Evolutionary conservation across 2,797 vertebrate species (phyloP).

Genomic region (Chlorospingus flavigularis): DNA sequence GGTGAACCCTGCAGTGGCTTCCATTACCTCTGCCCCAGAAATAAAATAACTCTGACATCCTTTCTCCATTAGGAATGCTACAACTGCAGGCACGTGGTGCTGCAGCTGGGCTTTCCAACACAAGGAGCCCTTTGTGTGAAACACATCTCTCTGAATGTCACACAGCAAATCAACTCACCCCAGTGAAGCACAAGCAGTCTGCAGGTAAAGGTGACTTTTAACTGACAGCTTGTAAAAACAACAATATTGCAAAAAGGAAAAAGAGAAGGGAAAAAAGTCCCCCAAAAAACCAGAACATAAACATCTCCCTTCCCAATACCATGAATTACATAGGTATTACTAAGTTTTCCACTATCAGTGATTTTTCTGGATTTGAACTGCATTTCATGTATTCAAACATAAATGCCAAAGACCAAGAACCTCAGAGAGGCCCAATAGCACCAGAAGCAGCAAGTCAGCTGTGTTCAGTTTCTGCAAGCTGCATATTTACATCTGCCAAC

Average conservation of each 20-base stretch:
- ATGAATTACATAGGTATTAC: not conserved
- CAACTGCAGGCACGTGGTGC: not conserved
- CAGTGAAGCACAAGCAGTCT: not conserved
- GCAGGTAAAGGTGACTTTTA: not conserved
- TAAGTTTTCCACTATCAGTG: not conserved
- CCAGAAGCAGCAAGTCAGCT: not conserved
- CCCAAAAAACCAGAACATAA: rapidly evolving
- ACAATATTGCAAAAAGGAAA: not conserved
- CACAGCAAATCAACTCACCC: not conserved
- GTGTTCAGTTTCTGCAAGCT: not conserved
- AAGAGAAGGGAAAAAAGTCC: rapidly evolving
- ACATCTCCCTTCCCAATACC: not conserved
- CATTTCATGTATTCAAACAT: not conserved
- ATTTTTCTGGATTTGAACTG: not conserved
- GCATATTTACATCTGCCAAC: not conserved
- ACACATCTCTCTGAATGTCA: not conserved
- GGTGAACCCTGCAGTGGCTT: not conserved
- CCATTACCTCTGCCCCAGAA: not conserved
- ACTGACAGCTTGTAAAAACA: not conserved
- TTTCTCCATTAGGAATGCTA: not conserved
- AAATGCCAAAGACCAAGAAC: not conserved
- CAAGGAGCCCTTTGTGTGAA: not conserved
- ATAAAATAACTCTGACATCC: not conserved
- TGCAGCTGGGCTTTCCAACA: not conserved
- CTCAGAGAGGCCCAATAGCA: not conserved